A percentile compares a stretch with the other conserved stretches of the same genome.
phyloP scores from a whole-genome alignment of 2,797 vertebrate species.

The Telmatherina bonti region DNA sequence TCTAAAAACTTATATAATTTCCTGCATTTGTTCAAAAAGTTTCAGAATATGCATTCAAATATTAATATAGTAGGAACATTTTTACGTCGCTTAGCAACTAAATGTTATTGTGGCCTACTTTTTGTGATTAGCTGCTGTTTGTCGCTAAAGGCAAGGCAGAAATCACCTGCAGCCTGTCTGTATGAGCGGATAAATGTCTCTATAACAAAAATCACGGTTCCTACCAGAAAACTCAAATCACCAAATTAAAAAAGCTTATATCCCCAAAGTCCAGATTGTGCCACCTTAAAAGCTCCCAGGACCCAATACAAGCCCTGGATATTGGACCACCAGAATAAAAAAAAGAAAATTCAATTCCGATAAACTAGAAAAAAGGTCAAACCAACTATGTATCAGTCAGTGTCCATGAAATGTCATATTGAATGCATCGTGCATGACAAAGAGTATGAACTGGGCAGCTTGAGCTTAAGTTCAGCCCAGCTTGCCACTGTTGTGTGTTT shows the following conservation, averaged over 20 bases:
- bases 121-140: neutral
- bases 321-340: slow-evolving; percentile 7
- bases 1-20: neutral
- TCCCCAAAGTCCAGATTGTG: neutral
- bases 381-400: slow-evolving; percentile 2
- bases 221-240: neutral
- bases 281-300: neutral
- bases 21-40: neutral
- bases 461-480: neutral
- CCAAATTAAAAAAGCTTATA: slow-evolving; percentile 2
- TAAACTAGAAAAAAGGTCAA: slow-evolving; percentile 45
- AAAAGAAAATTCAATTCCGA: slow-evolving; percentile 34
- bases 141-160: neutral
- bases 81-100: too few relatives aligned
- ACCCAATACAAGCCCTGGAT: neutral
- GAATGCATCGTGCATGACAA: slow-evolving; percentile 5
- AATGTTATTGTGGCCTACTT: too few relatives aligned
- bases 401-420: slow-evolving; percentile 42
- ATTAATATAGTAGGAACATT: neutral
- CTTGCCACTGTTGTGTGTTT: slow-evolving; percentile 15
- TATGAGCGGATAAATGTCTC: neutral
- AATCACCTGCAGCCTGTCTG: neutral
- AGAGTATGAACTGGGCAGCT: slow-evolving; percentile 5
- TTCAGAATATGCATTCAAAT: neutral
- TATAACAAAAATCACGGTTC: neutral